Base-by-base conservation (phyloP, 2,797 vertebrate genomes). In the Diceros bicornis region DNA sequence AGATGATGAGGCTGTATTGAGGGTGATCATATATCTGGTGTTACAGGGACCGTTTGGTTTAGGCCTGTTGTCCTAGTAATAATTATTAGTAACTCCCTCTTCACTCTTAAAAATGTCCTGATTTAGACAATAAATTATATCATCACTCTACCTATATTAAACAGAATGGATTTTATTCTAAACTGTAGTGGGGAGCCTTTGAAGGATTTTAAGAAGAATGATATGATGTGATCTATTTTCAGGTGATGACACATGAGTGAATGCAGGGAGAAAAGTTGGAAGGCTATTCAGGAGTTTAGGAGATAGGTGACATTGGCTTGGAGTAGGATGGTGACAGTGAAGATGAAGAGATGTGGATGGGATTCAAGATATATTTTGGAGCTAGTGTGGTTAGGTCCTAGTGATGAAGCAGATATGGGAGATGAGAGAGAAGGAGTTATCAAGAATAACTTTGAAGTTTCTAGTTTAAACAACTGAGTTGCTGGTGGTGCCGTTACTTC, bases 21-120 rank as follows among this genome's bases (percentile, higher is more conserved):
- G 37, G 55, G 44, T 64, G 50, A 44, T 27, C 6, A 10, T 59
- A 4, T 47, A 18, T 68, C 34, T 21, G 37, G 12, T 92, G 47
- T 83, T 41, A 37, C 6, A 20, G 52, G 52, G 34, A 83, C 4
- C 25, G 8, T 57, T 62, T 96, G 69, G 7, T 55, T 59, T 91
- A 74, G 79, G 17, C 7, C 47, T 84, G 8, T 72, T 62, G 20
- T 41, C 68, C 61, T 95, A 29, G 55, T 34, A 0, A 0, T 79
- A 86, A 32, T 78, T 82, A 77, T 75, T 55, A 69, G 14, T 12
- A 89, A 57, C 11, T 91, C 13, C 9, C 27, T 62, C 55, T 96
- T 86, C 16, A 34, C 44, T 83, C 86, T 94, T 94, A 74, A 97
- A 92, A 86, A 41, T 84, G 44, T 78, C 52, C 83, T 93, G 32